Conservation (phyloP, 2,113 vertebrate genomes). For the Vulpes ferrilata region DNA sequence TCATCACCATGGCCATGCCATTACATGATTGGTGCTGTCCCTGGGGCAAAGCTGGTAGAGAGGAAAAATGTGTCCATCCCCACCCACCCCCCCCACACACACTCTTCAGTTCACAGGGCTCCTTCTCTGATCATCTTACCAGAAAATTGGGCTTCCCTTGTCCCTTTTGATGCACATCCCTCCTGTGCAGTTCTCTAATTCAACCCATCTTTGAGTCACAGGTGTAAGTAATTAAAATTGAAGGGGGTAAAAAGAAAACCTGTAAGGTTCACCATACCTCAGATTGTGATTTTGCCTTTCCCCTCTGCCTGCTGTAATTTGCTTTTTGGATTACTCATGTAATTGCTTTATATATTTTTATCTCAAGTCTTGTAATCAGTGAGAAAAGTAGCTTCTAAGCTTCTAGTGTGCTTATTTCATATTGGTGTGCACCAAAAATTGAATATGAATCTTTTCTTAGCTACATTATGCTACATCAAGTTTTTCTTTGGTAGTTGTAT, state of each 20-base stretch:
- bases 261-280: background rate
- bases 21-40: background rate
- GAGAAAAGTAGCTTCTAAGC: background rate
- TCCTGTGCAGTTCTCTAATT: background rate
- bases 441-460: background rate
- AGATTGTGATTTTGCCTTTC: background rate
- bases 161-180: background rate
- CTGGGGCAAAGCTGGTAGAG: background rate
- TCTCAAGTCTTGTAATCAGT: background rate
- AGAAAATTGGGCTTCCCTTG: background rate
- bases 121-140: background rate
- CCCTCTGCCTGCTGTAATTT: background rate
- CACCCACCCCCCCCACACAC: background rate
- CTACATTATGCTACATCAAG: background rate
- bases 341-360: background rate
- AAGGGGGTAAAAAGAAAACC: background rate
- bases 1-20: background rate
- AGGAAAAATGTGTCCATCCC: background rate
- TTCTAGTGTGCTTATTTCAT: background rate
- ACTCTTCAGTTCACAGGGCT: background rate
- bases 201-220: background rate
- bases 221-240: background rate
- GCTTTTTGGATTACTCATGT: background rate
- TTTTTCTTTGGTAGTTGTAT: slow-evolving; percentile 3
- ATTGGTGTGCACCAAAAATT: background rate